Conservation (phyloP, 2,113 vertebrate genomes). For the Ibidorhyncha struthersii region DNA sequence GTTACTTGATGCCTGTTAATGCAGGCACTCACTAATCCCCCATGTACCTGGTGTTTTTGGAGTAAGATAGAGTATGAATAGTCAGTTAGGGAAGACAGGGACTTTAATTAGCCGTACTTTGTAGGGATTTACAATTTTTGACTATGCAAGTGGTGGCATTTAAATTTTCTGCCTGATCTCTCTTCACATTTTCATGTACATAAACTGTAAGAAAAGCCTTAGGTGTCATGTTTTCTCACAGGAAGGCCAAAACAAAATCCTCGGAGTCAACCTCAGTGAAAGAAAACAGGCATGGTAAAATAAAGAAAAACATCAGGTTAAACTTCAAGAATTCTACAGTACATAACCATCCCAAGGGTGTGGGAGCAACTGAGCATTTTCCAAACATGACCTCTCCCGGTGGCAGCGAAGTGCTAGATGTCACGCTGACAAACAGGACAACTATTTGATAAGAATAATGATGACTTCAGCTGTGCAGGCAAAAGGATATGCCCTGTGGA, state of each 20-base stretch:
- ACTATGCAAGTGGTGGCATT: background rate
- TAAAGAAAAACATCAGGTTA: background rate
- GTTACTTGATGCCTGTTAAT: conserved; percentile 24
- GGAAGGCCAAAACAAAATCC: background rate
- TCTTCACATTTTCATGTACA: background rate
- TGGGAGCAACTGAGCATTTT: background rate
- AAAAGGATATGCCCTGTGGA: background rate
- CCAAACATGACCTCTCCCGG: background rate
- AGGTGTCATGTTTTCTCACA: background rate
- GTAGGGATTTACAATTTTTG: background rate
- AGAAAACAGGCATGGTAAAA: background rate
- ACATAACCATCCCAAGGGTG: background rate
- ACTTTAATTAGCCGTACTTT: conserved; percentile 9
- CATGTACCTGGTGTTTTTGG: background rate
- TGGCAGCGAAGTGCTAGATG: background rate
- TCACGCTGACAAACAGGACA: background rate
- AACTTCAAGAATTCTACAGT: background rate
- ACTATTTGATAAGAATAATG: background rate
- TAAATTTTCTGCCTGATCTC: background rate
- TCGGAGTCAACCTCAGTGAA: background rate
- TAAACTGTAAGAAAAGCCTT: background rate
- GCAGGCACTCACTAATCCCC: conserved; percentile 6
- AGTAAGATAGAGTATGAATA: background rate
- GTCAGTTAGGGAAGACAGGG: background rate
- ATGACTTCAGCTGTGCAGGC: background rate